Conservation (phyloP, 2,797 vertebrate species). For the Sebastiscus tertius region DNA sequence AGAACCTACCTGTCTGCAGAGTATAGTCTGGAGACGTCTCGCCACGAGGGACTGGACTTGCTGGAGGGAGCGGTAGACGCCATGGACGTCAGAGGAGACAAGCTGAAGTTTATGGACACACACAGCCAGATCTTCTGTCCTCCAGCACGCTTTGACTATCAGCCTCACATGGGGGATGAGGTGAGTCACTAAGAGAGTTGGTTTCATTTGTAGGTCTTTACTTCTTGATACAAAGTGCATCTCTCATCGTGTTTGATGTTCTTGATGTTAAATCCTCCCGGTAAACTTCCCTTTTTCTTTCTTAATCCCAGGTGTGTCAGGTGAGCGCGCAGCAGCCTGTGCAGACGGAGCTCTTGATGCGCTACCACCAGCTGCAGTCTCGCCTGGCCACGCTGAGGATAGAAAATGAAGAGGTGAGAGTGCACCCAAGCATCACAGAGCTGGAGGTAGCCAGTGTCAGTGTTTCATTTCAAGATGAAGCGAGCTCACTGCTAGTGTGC, state of each 20-base stretch:
- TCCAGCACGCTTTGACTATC: conserved; percentile 95
- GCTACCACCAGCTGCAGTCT: conserved; percentile 98
- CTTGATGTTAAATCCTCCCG: not conserved
- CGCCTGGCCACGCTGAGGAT: conserved; percentile 96
- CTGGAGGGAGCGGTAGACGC: conserved; percentile 94
- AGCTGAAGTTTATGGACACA: conserved; percentile 96
- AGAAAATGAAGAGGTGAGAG: conserved; percentile 96
- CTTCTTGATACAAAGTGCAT: not conserved
- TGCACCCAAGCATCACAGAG: not conserved
- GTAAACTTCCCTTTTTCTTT: conserved; percentile 15
- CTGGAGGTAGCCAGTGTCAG: conserved; percentile 3
- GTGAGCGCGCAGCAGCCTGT: conserved; percentile 98
- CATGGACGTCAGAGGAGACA: conserved; percentile 95
- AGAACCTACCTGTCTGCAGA: conserved; percentile 97
- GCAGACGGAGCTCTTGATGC: conserved; percentile 95
- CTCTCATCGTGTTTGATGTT: not conserved
- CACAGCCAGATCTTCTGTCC: conserved; percentile 98
- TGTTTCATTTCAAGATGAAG: not conserved
- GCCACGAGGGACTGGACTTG: conserved; percentile 95
- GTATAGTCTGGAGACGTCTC: conserved; percentile 97
- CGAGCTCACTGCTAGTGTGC: not conserved
- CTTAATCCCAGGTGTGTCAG: conserved; percentile 90
- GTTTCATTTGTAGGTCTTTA: not conserved
- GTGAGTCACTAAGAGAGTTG: conserved; percentile 69
- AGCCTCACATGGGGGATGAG: conserved; percentile 99